Evolutionary conservation across 2,888 invertebrate species (phyloP), one percentile per base, ranked within the genome.

Genomic region (Seladonia tumulorum): DNA sequence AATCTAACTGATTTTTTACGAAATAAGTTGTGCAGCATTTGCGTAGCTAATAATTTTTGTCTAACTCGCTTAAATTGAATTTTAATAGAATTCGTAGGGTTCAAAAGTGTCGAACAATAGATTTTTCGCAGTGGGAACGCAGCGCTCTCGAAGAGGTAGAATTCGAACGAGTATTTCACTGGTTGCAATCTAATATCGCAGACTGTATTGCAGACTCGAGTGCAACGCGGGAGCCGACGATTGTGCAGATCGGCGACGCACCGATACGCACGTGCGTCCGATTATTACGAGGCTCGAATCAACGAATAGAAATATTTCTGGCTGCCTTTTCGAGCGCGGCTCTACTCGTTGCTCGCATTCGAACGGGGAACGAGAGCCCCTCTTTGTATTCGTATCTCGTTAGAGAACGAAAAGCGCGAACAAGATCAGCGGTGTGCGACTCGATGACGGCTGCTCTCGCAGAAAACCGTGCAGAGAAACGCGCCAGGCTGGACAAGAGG

Each of bases 371-470:
- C 77, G 45, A 73, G 60, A 72, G 42, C 25, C 76, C 10, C 60
- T 60, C 77, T 83, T 84, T 77, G 83, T 84, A 74, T 83, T 83
- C 83, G 77, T 77, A 60, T 39, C 70, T 74, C 74, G 79, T 66
- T 25, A n/a, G 63, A 39, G 47, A 63, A 49, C 60, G 49, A 74
- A 82, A 78, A 77, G 47, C 77, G 60, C 42, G n/a, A 74, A 75
- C 77, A 83, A 77, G 77, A 83, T 84, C 83, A 74, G 18, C 74
- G 77, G 57, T 53, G 83, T 73, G 83, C 47, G 76, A 76, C 83
- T 75, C 75, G 74, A 83, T 83, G 75, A 81, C 71, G 81, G 39
- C 75, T 22, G 57, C 70, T 12, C 45, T 45, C 45, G 66, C 53
- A 73, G 45, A 68, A 42, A 57, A 14, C 76, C 72, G 25, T 70